Conservation (phyloP, 1,140 invertebrate genomes). For the Maniola jurtina region DNA sequence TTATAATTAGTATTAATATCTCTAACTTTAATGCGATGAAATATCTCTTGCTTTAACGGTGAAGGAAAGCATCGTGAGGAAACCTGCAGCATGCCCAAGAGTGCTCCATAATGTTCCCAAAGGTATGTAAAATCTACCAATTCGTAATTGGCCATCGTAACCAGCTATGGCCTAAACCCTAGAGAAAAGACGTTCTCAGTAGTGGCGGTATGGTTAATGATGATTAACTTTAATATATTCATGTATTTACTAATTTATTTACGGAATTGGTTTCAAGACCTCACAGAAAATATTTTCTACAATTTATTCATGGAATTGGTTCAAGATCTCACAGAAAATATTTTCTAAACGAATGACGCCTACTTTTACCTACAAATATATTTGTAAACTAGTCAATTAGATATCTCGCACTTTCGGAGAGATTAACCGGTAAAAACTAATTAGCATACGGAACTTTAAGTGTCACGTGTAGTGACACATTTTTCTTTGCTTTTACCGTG, state of each 20-base stretch:
- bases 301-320: too few relatives aligned
- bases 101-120: too few relatives aligned
- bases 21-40: too few relatives aligned
- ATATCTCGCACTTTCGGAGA: conserved; percentile 7
- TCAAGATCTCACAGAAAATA: not conserved
- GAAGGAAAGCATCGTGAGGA: too few relatives aligned
- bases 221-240: not conserved
- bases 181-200: too few relatives aligned
- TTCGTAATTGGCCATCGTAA: too few relatives aligned
- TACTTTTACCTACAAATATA: conserved; percentile 1
- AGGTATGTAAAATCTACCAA: too few relatives aligned
- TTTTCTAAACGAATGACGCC: not conserved
- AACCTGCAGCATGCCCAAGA: too few relatives aligned
- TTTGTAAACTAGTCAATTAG: conserved; percentile 5
- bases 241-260: not conserved
- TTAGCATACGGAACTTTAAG: conserved; percentile 7
- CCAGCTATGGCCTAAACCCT: too few relatives aligned
- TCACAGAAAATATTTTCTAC: not conserved
- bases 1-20: too few relatives aligned
- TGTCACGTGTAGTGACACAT: conserved; percentile 1
- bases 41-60: too few relatives aligned
- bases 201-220: not conserved
- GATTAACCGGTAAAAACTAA: conserved; percentile 11
- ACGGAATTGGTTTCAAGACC: not conserved
- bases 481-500: conserved; percentile 4